A percentile compares a stretch with the other conserved stretches of the same genome.
Evolutionary conservation across 2,113 vertebrate species (phyloP).

Genomic region (Pygoscelis adeliae): DNA sequence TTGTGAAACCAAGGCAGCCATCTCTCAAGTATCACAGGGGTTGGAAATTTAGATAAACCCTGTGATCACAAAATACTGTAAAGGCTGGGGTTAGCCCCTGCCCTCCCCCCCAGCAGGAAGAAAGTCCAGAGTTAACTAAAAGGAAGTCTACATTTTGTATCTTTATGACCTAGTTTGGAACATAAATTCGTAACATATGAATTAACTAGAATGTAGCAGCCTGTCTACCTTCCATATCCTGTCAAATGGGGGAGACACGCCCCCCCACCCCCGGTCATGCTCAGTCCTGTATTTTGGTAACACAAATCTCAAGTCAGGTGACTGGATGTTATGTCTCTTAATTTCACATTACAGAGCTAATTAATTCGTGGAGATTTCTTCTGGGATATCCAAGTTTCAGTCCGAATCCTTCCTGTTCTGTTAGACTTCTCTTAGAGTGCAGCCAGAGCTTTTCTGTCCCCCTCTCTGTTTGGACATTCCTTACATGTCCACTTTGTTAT

Average conservation of each 20-base stretch:
- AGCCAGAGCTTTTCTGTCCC: neutral
- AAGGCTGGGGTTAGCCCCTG: neutral
- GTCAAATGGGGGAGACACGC: neutral
- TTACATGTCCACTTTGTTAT: neutral
- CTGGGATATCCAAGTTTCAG: neutral
- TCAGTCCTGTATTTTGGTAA: neutral
- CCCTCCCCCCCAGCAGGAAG: rapidly evolving
- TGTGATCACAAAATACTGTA: no score
- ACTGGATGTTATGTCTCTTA: neutral
- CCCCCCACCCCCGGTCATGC: neutral
- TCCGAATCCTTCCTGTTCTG: neutral
- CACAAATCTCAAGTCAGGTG: neutral
- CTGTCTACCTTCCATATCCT: neutral
- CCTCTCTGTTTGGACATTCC: neutral
- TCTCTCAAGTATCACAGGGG: neutral
- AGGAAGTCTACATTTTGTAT: neutral
- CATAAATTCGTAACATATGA: neutral
- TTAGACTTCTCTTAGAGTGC: neutral
- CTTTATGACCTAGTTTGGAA: neutral
- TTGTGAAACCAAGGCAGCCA: neutral
- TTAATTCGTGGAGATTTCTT: neutral
- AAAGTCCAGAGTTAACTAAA: neutral
- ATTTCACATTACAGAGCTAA: neutral
- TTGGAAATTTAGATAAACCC: neutral
- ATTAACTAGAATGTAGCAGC: neutral